Conservation (phyloP, 2,797 vertebrate species). For the Apogon hyalosoma region DNA sequence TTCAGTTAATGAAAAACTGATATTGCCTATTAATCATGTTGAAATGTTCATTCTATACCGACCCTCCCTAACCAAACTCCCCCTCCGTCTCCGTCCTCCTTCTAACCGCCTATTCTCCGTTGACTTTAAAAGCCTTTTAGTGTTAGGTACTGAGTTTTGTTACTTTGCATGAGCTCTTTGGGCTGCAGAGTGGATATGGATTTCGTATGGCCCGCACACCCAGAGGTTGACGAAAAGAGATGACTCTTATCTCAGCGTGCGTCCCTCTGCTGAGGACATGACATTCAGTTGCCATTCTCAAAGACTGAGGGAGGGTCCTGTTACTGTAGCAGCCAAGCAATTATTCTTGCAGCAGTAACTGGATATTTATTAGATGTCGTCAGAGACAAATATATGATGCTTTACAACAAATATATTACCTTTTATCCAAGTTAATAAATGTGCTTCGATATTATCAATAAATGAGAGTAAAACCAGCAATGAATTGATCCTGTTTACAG, state of each 20-base stretch:
- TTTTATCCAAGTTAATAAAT: too few relatives aligned
- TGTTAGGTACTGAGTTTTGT: slow-evolving; percentile 54
- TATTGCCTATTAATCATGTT: slow-evolving; percentile 52
- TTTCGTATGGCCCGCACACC: slow-evolving; percentile 43
- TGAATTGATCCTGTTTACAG: too few relatives aligned
- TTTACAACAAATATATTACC: too few relatives aligned
- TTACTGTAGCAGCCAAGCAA: slow-evolving; percentile 15
- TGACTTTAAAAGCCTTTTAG: slow-evolving; percentile 41
- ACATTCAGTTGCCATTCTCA: slow-evolving; percentile 60
- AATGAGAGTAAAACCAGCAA: too few relatives aligned
- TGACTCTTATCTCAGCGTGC: slow-evolving; percentile 60
- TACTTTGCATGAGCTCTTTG: slow-evolving; percentile 56
- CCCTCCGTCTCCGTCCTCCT: slow-evolving; percentile 6
- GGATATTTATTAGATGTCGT: slow-evolving; percentile 13
- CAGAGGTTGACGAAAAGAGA: slow-evolving; percentile 41
- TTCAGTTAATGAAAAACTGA: slow-evolving; percentile 63
- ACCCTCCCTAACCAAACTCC: not conserved
- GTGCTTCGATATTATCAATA: too few relatives aligned
- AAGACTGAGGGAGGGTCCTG: slow-evolving; percentile 14
- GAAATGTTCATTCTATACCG: slow-evolving; percentile 48
- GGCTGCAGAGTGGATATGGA: slow-evolving; percentile 48
- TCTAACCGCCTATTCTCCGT: slow-evolving; percentile 1
- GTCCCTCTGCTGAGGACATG: slow-evolving; percentile 55
- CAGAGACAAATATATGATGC: slow-evolving; percentile 1
- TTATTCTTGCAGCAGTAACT: slow-evolving; percentile 18